phyloP scores from a whole-genome alignment of 2,888 invertebrate species.

The Acronicta aceris region DNA sequence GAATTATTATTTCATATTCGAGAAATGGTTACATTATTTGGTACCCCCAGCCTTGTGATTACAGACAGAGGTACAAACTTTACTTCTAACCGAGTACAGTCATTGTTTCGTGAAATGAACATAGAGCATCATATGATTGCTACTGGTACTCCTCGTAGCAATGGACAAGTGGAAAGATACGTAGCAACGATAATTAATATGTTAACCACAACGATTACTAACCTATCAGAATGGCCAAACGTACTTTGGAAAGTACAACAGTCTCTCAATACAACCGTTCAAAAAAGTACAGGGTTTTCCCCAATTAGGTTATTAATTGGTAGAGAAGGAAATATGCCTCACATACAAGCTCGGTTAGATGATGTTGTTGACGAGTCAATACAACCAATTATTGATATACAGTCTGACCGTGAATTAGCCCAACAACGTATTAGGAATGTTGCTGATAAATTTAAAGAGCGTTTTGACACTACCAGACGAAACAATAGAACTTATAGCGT shows the following conservation, averaged over 20 bases:
- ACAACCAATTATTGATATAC: not conserved
- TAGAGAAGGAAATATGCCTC: constrained; percentile 2
- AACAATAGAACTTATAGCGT: constrained; percentile 8
- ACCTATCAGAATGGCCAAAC: too few species aligned
- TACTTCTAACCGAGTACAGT: constrained; percentile 16
- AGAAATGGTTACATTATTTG: too few species aligned
- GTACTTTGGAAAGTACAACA: too few species aligned
- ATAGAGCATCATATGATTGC: too few species aligned
- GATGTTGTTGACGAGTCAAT: not conserved
- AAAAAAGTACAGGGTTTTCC: too few species aligned
- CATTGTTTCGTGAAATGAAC: constrained; percentile 32
- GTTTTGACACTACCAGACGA: constrained; percentile 9
- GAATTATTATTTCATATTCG: too few species aligned
- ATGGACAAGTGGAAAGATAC: constrained; percentile 46
- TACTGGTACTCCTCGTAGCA: too few species aligned
- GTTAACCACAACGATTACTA: constrained; percentile 16
- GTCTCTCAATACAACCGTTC: too few species aligned
- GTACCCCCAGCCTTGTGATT: constrained; percentile 7
- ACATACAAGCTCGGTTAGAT: constrained; percentile 8
- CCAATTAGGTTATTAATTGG: not conserved
- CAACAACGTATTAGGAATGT: not conserved
- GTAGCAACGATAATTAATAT: constrained; percentile 44
- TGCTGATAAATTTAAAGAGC: constrained; percentile 10
- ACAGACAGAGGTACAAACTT: constrained; percentile 51
- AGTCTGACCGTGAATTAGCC: constrained; percentile 13